Conservation (phyloP, 2,888 invertebrate species). For the Agrochola litura region DNA sequence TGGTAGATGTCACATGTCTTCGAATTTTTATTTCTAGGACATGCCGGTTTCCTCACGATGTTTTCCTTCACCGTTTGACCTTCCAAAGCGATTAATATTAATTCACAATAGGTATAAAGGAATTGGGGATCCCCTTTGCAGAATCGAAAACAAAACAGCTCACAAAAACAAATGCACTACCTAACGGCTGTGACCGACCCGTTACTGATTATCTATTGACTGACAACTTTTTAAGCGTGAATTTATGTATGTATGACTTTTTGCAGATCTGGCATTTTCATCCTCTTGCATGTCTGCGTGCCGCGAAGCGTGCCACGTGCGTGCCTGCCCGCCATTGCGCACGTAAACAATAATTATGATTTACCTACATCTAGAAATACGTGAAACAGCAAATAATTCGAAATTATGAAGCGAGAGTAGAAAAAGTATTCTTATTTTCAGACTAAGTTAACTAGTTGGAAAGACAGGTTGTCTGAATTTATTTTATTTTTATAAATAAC, state of each 20-base stretch:
- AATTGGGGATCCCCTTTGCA: constrained; percentile 10
- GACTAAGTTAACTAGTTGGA: background rate
- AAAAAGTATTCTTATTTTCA: background rate
- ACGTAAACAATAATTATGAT: constrained; percentile 55
- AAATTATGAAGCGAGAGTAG: constrained; percentile 41
- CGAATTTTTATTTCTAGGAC: too few species aligned
- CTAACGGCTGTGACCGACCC: constrained; percentile 21
- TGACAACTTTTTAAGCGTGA: constrained; percentile 36
- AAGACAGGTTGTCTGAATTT: background rate
- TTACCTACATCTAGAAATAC: constrained; percentile 49
- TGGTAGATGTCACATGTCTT: too few species aligned
- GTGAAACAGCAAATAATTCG: constrained; percentile 43
- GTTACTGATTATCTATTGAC: constrained; percentile 21
- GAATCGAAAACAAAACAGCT: background rate
- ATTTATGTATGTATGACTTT: constrained; percentile 22
- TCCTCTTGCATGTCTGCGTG: constrained; percentile 8
- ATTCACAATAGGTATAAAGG: background rate
- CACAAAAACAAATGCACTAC: constrained; percentile 19
- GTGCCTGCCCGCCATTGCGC: constrained; percentile 41
- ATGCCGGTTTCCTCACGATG: too few species aligned
- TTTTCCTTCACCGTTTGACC: too few species aligned
- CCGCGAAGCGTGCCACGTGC: constrained; percentile 40
- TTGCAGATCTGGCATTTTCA: constrained; percentile 38
- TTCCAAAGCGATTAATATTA: background rate
- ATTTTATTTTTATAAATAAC: background rate